Evolutionary conservation across 2,797 vertebrate species (phyloP).

Genomic region (Enteromius paludinosus): DNA sequence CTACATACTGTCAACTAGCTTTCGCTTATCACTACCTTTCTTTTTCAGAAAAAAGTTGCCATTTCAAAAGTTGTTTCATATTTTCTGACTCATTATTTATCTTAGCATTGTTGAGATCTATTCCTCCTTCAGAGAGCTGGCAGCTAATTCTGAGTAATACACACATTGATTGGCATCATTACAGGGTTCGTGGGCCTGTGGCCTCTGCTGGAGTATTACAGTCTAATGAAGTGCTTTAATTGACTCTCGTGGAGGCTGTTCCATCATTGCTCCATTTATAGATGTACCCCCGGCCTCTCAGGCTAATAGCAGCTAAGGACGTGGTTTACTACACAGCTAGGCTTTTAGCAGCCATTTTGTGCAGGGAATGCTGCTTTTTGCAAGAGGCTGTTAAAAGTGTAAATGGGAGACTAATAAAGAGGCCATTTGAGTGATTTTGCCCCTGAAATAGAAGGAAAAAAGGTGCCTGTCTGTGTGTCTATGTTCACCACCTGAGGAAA

Average conservation of each 20-base stretch:
- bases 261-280: slow-evolving; percentile 52
- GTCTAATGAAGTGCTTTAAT: slow-evolving; percentile 72
- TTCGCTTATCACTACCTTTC: neutral
- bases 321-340: slow-evolving; percentile 58
- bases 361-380: slow-evolving; percentile 69
- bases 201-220: slow-evolving; percentile 56
- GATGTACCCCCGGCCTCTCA: slow-evolving; percentile 61
- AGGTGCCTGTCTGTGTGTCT: slow-evolving; percentile 10
- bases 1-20: neutral
- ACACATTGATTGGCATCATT: slow-evolving; percentile 49
- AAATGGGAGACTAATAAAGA: slow-evolving; percentile 76
- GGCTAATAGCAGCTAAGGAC: slow-evolving; percentile 72
- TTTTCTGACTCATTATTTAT: slow-evolving; percentile 2
- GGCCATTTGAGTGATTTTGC: slow-evolving; percentile 68
- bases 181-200: slow-evolving; percentile 29
- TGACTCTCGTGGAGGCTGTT: slow-evolving; percentile 61
- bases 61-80: neutral
- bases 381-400: slow-evolving; percentile 69
- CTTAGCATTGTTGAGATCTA: slow-evolving; percentile 1
- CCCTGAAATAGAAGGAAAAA: slow-evolving; percentile 29
- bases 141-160: slow-evolving; percentile 31
- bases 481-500: neutral
- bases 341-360: slow-evolving; percentile 79
- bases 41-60: neutral
- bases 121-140: slow-evolving; percentile 9